phyloP scores from a whole-genome alignment of 1,140 invertebrate genomes.

The Cydia strobilella region DNA sequence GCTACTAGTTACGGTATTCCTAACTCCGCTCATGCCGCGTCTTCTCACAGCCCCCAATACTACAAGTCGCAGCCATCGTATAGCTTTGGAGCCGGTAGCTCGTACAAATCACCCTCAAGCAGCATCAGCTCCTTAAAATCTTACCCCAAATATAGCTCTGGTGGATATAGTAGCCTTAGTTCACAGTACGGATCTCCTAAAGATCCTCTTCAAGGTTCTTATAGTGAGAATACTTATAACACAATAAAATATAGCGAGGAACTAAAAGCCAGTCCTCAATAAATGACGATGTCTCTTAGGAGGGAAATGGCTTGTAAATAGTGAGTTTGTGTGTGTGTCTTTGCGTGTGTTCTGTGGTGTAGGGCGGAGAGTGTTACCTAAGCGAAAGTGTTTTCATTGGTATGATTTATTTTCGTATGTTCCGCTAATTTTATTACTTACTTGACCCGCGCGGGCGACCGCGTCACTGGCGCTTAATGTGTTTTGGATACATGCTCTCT shows the following conservation, averaged over 20 bases:
- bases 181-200: conserved; percentile 54
- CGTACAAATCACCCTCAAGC: conserved; percentile 52
- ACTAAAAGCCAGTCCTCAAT: conserved; percentile 64
- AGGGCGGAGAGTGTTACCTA: conserved; percentile 38
- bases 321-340: conserved; percentile 40
- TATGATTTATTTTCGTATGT: conserved; percentile 61
- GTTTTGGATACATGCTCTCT: conserved; percentile 52
- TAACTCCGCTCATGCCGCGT: conserved; percentile 53
- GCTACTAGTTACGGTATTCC: conserved; percentile 53
- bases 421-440: conserved; percentile 56
- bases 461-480: conserved; percentile 39
- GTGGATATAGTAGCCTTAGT: conserved; percentile 54
- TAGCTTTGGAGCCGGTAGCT: conserved; percentile 57
- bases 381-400: conserved; percentile 53
- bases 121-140: conserved; percentile 59
- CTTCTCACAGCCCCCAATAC: conserved; percentile 60
- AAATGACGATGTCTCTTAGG: conserved; percentile 38
- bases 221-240: conserved; percentile 69
- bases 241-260: conserved; percentile 76
- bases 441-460: conserved; percentile 34
- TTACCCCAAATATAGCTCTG: conserved; percentile 66
- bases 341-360: conserved; percentile 41
- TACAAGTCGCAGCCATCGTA: conserved; percentile 58
- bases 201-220: conserved; percentile 58
- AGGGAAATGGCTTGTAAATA: conserved; percentile 50